phyloP scores from a whole-genome alignment of 2,888 invertebrate species.

The Mechanitis messenoides region DNA sequence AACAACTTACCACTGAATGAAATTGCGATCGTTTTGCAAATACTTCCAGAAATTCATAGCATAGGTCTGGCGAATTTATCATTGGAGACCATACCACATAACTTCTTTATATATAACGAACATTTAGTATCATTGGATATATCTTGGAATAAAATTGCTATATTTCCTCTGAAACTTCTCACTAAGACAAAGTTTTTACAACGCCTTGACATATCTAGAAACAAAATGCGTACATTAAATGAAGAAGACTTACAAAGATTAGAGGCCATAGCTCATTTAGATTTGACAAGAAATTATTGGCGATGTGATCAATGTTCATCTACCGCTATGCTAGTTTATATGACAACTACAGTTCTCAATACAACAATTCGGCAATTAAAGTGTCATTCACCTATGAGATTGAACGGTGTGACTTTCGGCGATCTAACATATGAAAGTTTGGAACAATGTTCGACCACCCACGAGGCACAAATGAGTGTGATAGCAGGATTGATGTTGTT shows the following conservation, averaged over 20 bases:
- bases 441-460: constrained; percentile 66
- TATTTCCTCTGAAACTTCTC: constrained; percentile 75
- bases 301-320: constrained; percentile 81
- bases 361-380: constrained; percentile 68
- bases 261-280: constrained; percentile 73
- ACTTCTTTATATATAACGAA: constrained; percentile 77
- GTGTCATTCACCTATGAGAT: constrained; percentile 76
- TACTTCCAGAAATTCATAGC: constrained; percentile 74
- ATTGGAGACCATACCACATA: constrained; percentile 73
- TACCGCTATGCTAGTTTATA: constrained; percentile 73
- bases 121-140: constrained; percentile 81
- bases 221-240: constrained; percentile 80
- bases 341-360: constrained; percentile 74
- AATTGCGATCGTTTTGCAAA: constrained; percentile 76
- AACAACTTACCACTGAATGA: constrained; percentile 78
- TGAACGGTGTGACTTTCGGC: constrained; percentile 63
- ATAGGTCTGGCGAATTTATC: constrained; percentile 78
- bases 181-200: constrained; percentile 76
- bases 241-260: constrained; percentile 76
- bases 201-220: constrained; percentile 84
- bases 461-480: constrained; percentile 76
- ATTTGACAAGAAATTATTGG: constrained; percentile 81
- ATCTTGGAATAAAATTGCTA: constrained; percentile 82
- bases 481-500: constrained; percentile 67
- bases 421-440: constrained; percentile 52